Evolutionary conservation across 37 sponge, comb jelly and placozoan genomes (phyloP).

Genomic region (Beroe forskalii): DNA sequence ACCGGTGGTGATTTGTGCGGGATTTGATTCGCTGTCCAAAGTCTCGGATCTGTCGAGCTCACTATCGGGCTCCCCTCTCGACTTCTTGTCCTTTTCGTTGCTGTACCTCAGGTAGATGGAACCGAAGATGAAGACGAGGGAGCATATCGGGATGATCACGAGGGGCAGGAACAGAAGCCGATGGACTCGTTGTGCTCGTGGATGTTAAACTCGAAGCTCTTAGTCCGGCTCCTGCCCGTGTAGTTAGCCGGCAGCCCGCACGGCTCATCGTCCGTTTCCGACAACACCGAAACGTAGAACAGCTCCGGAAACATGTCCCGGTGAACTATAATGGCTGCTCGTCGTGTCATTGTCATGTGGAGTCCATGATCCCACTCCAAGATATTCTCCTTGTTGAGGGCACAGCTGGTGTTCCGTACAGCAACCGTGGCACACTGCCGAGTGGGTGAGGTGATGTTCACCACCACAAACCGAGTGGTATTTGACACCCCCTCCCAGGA

Average conservation of each 20-base stretch:
- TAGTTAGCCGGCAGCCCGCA: constrained; percentile 31
- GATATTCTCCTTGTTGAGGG: constrained; percentile 33
- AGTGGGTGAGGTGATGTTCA: constrained; percentile 38
- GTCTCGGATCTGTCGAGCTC: not conserved
- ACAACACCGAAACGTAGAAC: constrained; percentile 33
- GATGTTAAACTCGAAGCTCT: not conserved
- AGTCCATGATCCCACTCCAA: constrained; percentile 11
- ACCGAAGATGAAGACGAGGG: constrained; percentile 5
- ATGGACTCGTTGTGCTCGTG: constrained; percentile 27
- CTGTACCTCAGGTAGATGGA: not conserved
- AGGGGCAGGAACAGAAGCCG: constrained; percentile 54
- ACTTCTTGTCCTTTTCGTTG: not conserved
- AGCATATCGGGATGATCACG: constrained; percentile 36
- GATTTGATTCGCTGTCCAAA: not conserved
- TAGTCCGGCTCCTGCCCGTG: constrained; percentile 18
- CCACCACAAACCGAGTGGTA: constrained; percentile 1
- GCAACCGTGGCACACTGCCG: constrained; percentile 38
- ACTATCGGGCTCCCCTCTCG: not conserved
- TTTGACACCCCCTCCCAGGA: not conserved
- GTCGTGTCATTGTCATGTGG: constrained; percentile 34
- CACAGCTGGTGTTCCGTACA: constrained; percentile 45
- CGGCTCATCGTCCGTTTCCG: constrained; percentile 47
- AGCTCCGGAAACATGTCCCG: constrained; percentile 17
- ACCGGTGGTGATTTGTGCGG: not conserved
- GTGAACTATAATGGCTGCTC: constrained; percentile 1